Conservation (phyloP, 2,113 vertebrate genomes). For the Tragelaphus scriptus region DNA sequence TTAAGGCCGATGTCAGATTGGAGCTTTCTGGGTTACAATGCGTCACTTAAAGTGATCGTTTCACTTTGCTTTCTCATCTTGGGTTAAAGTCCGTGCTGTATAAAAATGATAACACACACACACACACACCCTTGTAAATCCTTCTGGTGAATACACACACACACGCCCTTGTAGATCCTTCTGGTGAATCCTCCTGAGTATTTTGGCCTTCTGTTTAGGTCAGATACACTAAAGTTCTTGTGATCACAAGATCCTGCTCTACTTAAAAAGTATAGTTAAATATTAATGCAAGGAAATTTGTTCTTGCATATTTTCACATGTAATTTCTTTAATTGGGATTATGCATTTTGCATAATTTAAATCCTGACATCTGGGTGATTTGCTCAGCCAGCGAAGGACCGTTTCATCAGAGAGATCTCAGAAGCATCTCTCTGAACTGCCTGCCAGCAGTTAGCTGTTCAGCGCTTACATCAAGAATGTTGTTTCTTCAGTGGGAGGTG, state of each 20-base stretch:
- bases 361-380: constrained; percentile 69
- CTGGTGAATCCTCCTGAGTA: neutral
- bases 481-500: constrained; percentile 34
- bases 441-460: constrained; percentile 48
- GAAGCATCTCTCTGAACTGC: constrained; percentile 17
- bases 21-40: neutral
- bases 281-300: constrained; percentile 75
- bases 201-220: constrained; percentile 62
- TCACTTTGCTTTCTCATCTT: neutral
- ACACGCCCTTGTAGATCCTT: neutral
- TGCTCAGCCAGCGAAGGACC: constrained; percentile 53
- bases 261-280: constrained; percentile 67
- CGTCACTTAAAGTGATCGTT: neutral
- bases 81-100: neutral
- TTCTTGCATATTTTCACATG: constrained; percentile 62
- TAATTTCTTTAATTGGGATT: constrained; percentile 73
- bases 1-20: neutral
- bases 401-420: constrained; percentile 59
- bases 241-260: constrained; percentile 62
- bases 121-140: neutral
- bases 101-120: neutral
- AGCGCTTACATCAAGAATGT: constrained; percentile 60
- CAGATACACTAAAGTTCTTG: constrained; percentile 65
- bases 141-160: neutral
- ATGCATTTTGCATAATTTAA: constrained; percentile 71